phyloP scores from a whole-genome alignment of 2,797 vertebrate genomes.

The Balearica regulorum region DNA sequence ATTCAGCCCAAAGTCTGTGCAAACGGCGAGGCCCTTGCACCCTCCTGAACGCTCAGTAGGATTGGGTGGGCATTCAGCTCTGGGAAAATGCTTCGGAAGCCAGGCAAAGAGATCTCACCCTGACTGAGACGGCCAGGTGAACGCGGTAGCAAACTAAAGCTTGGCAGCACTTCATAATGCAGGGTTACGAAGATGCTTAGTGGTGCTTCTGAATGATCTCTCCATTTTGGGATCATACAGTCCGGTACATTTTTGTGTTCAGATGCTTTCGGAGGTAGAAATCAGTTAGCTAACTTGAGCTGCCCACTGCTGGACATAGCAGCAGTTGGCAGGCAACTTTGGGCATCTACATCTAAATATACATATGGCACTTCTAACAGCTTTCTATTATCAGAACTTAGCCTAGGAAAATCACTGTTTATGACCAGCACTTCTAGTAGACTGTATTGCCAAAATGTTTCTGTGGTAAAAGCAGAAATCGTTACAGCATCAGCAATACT shows the following conservation, averaged over 20 bases:
- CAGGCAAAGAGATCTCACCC: not conserved
- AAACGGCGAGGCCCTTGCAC: not conserved
- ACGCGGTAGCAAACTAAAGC: not conserved
- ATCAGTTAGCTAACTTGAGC: not conserved
- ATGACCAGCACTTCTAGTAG: not conserved
- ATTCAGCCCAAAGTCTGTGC: not conserved
- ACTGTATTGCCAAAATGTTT: not conserved
- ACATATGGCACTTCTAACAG: not conserved
- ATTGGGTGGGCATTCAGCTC: not conserved
- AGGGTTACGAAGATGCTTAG: fast-evolving
- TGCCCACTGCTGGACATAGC: not conserved
- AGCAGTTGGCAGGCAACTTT: not conserved
- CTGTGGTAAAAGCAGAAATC: not conserved
- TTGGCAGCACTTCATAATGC: not conserved
- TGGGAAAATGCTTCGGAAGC: not conserved
- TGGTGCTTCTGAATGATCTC: not conserved
- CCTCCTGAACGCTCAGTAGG: not conserved
- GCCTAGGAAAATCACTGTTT: not conserved
- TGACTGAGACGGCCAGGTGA: not conserved
- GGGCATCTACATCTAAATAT: not conserved
- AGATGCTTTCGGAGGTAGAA: not conserved
- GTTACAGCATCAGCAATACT: not conserved
- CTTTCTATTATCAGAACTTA: not conserved
- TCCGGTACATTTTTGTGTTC: not conserved
- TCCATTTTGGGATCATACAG: not conserved